Conservation (phyloP, 2,113 vertebrate species). For the Tupaia tana region DNA sequence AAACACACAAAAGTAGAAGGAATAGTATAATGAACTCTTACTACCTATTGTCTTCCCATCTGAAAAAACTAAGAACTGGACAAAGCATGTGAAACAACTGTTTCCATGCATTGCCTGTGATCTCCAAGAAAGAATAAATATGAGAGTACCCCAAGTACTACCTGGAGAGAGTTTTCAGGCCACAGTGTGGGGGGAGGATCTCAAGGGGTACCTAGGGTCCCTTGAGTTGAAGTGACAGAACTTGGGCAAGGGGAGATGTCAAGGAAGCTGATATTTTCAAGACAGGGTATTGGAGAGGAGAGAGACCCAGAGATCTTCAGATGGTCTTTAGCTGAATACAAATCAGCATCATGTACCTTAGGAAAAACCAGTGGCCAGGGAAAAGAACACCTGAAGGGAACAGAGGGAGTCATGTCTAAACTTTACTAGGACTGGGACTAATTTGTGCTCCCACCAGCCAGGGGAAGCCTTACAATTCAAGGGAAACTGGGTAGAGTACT, state of each 20-base stretch:
- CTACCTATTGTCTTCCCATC: background rate
- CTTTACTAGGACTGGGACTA: background rate
- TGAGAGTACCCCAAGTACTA: background rate
- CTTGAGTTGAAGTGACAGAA: no score
- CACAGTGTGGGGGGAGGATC: background rate
- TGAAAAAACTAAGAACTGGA: background rate
- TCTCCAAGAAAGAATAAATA: background rate
- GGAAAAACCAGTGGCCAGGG: background rate
- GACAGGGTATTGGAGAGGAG: background rate
- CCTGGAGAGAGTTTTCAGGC: background rate
- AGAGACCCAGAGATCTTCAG: background rate
- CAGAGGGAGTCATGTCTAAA: background rate
- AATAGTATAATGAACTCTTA: background rate
- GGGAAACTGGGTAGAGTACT: background rate
- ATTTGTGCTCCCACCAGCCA: background rate
- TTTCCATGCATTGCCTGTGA: background rate
- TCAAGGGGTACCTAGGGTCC: background rate
- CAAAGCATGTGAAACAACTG: background rate
- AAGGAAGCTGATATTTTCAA: background rate
- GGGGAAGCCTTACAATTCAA: background rate
- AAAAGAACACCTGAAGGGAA: background rate
- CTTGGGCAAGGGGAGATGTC: background rate
- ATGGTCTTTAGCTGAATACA: no score
- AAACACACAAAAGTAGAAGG: background rate
- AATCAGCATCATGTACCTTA: background rate